Percentiles rank a stretch among this genome's conserved stretches.
Evolutionary conservation across 2,797 vertebrate species (phyloP).

Genomic region (Phalloptychus januarius): DNA sequence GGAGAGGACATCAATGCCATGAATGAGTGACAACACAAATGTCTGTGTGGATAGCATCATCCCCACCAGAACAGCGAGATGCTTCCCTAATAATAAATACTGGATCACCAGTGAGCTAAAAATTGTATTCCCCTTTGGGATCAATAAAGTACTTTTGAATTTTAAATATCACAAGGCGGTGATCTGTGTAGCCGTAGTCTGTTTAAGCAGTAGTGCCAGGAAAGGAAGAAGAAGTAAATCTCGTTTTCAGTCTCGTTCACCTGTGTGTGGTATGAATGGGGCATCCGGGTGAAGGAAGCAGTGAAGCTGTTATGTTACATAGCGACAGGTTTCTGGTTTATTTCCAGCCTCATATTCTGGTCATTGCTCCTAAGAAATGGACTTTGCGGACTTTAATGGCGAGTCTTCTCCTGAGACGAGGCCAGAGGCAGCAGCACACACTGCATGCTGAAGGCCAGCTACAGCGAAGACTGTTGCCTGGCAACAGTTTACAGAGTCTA

Average conservation of each 20-base stretch:
- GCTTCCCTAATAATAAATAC: too few relatives aligned
- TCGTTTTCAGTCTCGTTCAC: background rate
- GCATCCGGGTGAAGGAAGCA: conserved; percentile 23
- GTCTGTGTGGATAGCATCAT: too few relatives aligned
- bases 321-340: conserved; percentile 16
- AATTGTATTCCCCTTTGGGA: too few relatives aligned
- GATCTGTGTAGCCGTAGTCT: too few relatives aligned
- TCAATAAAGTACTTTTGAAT: too few relatives aligned
- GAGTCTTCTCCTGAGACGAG: conserved; percentile 65
- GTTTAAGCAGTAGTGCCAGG: background rate
- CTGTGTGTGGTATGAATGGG: background rate
- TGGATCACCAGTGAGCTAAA: too few relatives aligned
- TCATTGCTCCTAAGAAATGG: conserved; percentile 20
- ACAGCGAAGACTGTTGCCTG: conserved; percentile 80
- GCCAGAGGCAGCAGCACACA: conserved; percentile 78
- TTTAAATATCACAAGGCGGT: too few relatives aligned
- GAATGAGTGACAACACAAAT: too few relatives aligned
- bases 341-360: conserved; percentile 12
- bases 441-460: conserved; percentile 76
- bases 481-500: conserved; percentile 78
- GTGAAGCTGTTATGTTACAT: conserved; percentile 21
- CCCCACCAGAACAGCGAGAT: too few relatives aligned
- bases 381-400: conserved; percentile 62
- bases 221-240: background rate
- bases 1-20: too few relatives aligned